Conservation (phyloP, 2,888 invertebrate species). For the Sphaerolaimus hirsutus region DNA sequence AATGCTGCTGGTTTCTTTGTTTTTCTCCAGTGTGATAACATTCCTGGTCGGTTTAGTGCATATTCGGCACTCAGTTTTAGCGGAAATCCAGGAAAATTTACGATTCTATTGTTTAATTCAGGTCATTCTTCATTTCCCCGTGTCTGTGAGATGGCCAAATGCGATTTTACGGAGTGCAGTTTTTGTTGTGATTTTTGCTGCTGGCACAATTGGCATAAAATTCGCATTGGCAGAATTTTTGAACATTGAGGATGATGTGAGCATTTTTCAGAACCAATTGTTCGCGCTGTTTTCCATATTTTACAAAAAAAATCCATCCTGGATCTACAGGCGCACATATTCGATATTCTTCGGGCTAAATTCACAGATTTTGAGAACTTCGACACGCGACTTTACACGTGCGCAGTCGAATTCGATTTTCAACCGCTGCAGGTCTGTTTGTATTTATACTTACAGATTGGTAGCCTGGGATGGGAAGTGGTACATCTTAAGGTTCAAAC, state of each 20-base stretch:
- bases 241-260: slow-evolving; percentile 29
- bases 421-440: slow-evolving; percentile 33
- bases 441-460: no score
- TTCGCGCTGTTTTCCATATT: no score
- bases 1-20: slow-evolving; percentile 35
- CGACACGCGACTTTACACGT: slow-evolving; percentile 52
- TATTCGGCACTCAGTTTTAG: no score
- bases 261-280: slow-evolving; percentile 9
- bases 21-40: slow-evolving; percentile 28
- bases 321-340: slow-evolving; percentile 39
- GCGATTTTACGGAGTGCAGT: background rate
- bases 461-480: background rate
- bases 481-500: no score
- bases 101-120: background rate
- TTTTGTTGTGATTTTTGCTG: slow-evolving; percentile 16
- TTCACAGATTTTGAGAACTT: slow-evolving; percentile 44
- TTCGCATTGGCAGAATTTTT: slow-evolving; percentile 22
- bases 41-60: slow-evolving; percentile 11
- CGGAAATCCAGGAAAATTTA: no score
- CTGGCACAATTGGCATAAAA: slow-evolving; percentile 26
- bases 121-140: background rate
- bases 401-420: slow-evolving; percentile 50
- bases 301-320: no score
- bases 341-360: slow-evolving; percentile 46
- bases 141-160: background rate